Evolutionary conservation across 2,888 invertebrate species (phyloP).

Genomic region (Linyphia triangularis): DNA sequence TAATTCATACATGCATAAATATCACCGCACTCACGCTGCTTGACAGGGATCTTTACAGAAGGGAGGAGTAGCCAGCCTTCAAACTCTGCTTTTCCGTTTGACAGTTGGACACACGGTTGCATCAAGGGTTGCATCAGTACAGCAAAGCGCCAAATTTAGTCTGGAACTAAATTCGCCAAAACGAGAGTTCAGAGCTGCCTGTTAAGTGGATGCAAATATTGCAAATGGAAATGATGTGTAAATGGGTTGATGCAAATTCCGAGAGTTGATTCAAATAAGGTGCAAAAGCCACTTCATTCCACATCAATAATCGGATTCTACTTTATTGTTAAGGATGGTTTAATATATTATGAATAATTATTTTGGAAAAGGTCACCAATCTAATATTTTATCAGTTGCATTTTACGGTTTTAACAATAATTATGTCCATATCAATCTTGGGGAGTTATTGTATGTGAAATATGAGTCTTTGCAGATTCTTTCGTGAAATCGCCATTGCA

Average conservation of each 20-base stretch:
- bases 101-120: constrained; percentile 22
- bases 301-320: no score
- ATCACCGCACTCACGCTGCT: background rate
- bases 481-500: no score
- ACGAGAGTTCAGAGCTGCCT: background rate
- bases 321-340: no score
- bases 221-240: background rate
- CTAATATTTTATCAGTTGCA: no score
- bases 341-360: no score
- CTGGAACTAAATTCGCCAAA: background rate
- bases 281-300: no score
- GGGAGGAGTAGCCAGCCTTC: background rate
- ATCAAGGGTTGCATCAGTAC: background rate
- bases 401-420: no score
- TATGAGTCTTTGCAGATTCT: no score
- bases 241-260: background rate
- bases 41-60: background rate
- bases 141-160: background rate
- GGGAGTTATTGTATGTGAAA: no score
- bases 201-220: background rate
- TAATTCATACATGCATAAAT: constrained; percentile 10
- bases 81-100: constrained; percentile 29
- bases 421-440: no score
- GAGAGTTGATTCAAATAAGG: no score
- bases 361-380: no score